phyloP scores from a whole-genome alignment of 2,113 vertebrate genomes.

The Marmota flaviventris region DNA sequence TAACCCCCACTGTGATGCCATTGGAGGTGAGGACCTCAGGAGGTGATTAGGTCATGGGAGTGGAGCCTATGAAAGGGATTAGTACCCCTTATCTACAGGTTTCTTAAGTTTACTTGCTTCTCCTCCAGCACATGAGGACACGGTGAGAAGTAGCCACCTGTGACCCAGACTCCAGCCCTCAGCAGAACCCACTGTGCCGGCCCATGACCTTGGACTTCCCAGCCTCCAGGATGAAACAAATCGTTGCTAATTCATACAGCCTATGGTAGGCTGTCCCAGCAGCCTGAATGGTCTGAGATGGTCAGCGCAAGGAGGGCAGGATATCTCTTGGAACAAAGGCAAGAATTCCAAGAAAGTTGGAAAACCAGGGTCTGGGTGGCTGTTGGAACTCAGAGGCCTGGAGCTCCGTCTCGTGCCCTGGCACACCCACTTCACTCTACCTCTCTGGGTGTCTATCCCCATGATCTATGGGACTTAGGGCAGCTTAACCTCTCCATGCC shows the following conservation, averaged over 20 bases:
- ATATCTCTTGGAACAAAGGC: background rate
- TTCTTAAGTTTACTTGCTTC: background rate
- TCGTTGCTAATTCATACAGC: too few species aligned
- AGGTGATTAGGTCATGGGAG: too few species aligned
- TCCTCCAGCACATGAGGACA: background rate
- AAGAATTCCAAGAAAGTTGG: background rate
- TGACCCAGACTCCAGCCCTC: background rate
- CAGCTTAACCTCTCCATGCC: background rate
- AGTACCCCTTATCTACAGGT: background rate
- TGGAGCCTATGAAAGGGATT: background rate
- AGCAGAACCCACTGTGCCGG: background rate
- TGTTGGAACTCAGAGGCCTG: background rate
- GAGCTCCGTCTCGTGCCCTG: background rate
- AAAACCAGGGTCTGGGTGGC: background rate
- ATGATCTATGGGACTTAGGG: background rate
- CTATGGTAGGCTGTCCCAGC: background rate
- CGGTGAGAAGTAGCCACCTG: rapidly evolving
- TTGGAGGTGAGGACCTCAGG: background rate
- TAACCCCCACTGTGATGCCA: background rate
- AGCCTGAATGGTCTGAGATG: background rate
- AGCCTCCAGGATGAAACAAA: background rate
- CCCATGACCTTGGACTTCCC: background rate
- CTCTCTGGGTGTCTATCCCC: background rate
- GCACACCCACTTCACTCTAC: background rate
- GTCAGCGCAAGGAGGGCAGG: rapidly evolving